phyloP scores from a whole-genome alignment of 2,113 vertebrate species.

The Oreocharis arfaki region DNA sequence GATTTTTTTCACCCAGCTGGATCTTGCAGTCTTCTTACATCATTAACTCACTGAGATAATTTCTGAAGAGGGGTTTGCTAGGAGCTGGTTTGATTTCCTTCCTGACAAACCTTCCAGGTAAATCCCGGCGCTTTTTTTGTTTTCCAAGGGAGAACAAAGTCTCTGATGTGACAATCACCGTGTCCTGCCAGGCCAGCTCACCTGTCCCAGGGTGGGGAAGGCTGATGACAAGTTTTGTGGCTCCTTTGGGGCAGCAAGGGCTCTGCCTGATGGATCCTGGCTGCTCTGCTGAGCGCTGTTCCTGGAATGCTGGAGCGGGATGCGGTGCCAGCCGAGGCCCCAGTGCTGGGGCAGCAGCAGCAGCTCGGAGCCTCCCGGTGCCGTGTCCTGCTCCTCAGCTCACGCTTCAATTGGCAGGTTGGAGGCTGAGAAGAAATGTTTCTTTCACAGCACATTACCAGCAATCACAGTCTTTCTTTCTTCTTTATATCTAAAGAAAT shows the following conservation, averaged over 20 bases:
- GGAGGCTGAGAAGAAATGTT: background rate
- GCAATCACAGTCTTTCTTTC: background rate
- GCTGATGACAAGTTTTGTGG: fast-evolving
- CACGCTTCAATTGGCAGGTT: background rate
- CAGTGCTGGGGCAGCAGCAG: fast-evolving
- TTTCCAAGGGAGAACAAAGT: background rate
- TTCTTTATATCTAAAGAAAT: background rate
- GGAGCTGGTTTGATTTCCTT: background rate
- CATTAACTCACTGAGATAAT: slow-evolving; percentile 7
- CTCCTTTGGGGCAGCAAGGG: background rate
- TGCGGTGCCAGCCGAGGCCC: fast-evolving
- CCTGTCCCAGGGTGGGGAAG: fast-evolving
- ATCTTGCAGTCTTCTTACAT: slow-evolving; percentile 7
- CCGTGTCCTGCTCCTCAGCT: background rate
- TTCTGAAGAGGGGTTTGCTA: background rate
- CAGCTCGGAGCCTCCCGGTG: background rate
- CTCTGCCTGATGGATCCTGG: fast-evolving
- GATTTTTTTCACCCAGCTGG: slow-evolving; percentile 20
- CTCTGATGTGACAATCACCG: background rate
- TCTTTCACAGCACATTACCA: background rate
- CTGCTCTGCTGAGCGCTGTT: background rate
- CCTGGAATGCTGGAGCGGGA: fast-evolving
- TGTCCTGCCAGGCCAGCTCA: fast-evolving
- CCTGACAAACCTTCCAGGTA: slow-evolving; percentile 20
- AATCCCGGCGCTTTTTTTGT: background rate